Base-by-base conservation (phyloP, 2,888 invertebrate species). In the Criorhina ranunculi region DNA sequence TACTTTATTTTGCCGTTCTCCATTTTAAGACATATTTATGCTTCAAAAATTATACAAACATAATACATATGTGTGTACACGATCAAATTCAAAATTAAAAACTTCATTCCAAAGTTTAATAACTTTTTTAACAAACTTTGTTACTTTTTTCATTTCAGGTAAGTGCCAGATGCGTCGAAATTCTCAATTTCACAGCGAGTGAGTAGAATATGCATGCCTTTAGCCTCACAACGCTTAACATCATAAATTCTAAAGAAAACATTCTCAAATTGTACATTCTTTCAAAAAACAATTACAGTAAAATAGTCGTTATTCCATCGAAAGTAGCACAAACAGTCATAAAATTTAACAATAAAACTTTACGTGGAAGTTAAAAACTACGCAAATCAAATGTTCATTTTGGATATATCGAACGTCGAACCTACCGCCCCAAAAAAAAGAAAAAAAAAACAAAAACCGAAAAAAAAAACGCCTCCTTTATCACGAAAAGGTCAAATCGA, bases 351-450 rank as follows among this genome's bases (percentile, higher is more conserved):
- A 55, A 69, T 69, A 77, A 69, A 77, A 67, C 51, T 69, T 67
- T 35, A 60, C 51, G 60, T 69, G 15, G 4, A 42, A 77, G 42
- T 60, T 59, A 69, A 42, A 67, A 60, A 35, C 42, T 53, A 73
- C 51, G 31, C 66, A 67, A 75, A 80, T 75, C 67, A 80, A 80
- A 80, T 80, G 53, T 40, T 75, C 60, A 69, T 62, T 60, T 79
- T 55, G 8, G 15, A 24, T 44, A 2, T 1, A 29, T 6, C 33
- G 24, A 24, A 24, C 24, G n/a, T n/a, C n/a, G 24, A 24, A 24
- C 24, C 24, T 24, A 24, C 24, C 24, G 24, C 24, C 24, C 24
- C 24, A 4, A 4, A 24, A 24, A 24, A 24, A 24, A 24, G 9
- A n/a, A n/a, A 2, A 4, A 24, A 24, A 24, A 24, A 24, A 24